Evolutionary conservation across 35 echinoderm and acorn worm species (phyloP).

Genomic region (Diadema setosum): DNA sequence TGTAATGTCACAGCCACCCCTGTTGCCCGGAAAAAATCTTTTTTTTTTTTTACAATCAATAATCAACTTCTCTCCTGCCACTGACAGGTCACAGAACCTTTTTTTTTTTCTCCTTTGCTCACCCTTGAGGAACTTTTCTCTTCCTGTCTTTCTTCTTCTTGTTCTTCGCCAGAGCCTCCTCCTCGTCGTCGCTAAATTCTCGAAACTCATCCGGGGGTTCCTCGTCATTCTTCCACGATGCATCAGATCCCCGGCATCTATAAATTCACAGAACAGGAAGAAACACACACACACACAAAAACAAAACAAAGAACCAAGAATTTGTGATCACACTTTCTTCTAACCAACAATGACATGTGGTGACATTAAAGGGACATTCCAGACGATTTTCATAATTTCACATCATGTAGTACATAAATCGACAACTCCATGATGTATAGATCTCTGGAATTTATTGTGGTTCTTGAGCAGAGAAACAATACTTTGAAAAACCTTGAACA

Average conservation of each 20-base stretch:
- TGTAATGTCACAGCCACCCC: neutral
- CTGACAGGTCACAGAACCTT: neutral
- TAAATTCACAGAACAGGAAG: neutral
- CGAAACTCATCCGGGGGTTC: conserved; percentile 65
- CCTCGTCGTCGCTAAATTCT: conserved; percentile 93
- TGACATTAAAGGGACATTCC: too few relatives aligned
- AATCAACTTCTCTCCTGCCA: neutral
- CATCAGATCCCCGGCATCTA: conserved; percentile 86
- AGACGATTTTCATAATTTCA: too few relatives aligned
- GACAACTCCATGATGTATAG: too few relatives aligned
- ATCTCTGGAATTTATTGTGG: too few relatives aligned
- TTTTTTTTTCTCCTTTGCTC: neutral
- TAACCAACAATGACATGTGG: too few relatives aligned
- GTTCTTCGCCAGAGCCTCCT: conserved; percentile 54
- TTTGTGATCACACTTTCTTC: neutral
- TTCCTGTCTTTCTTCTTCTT: conserved; percentile 46
- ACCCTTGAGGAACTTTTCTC: conserved; percentile 56
- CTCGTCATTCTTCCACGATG: conserved; percentile 91
- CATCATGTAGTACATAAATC: too few relatives aligned
- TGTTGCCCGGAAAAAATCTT: neutral
- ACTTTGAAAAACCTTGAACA: too few relatives aligned
- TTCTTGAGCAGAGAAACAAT: too few relatives aligned
- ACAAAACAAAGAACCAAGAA: neutral
- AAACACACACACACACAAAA: too few relatives aligned
- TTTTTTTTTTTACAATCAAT: neutral